These are phyloP conservation scores for Amphiprion percula DNA, from an alignment of 2,113 vertebrate species.

Conservation along the genomic window DNA sequence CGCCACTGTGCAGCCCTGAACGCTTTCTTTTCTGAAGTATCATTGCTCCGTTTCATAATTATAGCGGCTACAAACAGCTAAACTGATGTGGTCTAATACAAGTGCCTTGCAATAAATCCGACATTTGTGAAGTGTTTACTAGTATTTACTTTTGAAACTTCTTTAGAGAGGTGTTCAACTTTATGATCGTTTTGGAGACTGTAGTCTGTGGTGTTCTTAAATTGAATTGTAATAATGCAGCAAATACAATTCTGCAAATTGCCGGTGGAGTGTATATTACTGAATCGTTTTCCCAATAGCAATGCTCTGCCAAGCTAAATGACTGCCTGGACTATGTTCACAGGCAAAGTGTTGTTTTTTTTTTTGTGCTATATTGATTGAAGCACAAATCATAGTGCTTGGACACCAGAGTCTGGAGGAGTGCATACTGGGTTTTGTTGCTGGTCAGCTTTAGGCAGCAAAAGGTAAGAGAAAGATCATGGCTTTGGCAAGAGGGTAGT, in stretches of 20 bases:
- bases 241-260: too few relatives aligned
- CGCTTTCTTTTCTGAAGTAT: constrained; percentile 23
- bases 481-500: too few relatives aligned
- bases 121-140: background rate
- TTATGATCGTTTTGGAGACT: background rate
- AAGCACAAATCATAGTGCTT: background rate
- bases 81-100: constrained; percentile 1
- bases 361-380: too few relatives aligned
- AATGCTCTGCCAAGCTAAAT: background rate
- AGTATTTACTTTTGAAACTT: background rate
- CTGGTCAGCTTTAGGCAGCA: too few relatives aligned
- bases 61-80: background rate
- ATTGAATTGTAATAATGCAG: background rate
- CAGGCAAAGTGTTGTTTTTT: background rate
- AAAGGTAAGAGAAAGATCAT: too few relatives aligned
- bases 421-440: too few relatives aligned
- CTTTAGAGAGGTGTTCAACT: background rate
- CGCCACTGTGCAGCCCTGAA: too few relatives aligned
- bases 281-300: background rate
- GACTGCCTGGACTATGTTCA: background rate
- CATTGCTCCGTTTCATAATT: constrained; percentile 37
- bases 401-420: background rate
- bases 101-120: constrained; percentile 3
- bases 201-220: background rate
- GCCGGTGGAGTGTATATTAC: background rate